Conservation (phyloP, 2,113 vertebrate species). For the Brienomyrus longianalis region DNA sequence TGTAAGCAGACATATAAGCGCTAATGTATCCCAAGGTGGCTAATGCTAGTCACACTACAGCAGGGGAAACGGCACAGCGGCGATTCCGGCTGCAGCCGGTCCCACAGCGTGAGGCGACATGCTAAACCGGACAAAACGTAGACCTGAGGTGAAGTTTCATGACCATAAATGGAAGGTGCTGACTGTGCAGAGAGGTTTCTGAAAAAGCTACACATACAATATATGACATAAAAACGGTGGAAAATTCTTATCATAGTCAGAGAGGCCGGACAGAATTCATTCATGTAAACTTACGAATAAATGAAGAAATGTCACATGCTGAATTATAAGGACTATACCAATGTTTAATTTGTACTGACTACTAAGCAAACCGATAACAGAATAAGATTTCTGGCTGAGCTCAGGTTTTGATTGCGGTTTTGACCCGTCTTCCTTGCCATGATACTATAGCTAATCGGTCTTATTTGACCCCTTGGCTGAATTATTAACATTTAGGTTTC, state of each 20-base stretch:
- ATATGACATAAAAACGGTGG: not conserved
- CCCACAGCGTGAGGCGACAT: not conserved
- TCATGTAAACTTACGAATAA: not conserved
- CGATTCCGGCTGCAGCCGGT: not conserved
- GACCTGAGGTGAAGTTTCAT: not conserved
- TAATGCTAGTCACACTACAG: not conserved
- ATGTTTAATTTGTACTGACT: not conserved
- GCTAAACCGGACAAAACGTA: not conserved
- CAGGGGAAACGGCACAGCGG: not conserved
- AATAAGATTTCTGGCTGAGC: not conserved
- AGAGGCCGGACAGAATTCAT: not conserved
- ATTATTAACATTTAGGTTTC: no score
- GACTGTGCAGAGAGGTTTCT: slow-evolving; percentile 39
- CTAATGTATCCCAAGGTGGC: not conserved
- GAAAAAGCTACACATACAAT: slow-evolving; percentile 26
- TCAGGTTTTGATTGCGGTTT: not conserved
- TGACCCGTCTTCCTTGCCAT: not conserved
- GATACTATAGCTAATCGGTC: not conserved
- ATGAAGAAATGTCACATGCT: not conserved
- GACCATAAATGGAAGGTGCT: not conserved
- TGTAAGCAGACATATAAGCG: not conserved
- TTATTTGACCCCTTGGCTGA: no score
- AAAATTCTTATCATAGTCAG: not conserved
- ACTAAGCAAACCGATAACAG: not conserved
- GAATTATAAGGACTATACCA: not conserved